Base-by-base conservation (phyloP, 2,888 invertebrate genomes). In the Melieria crassipennis region DNA sequence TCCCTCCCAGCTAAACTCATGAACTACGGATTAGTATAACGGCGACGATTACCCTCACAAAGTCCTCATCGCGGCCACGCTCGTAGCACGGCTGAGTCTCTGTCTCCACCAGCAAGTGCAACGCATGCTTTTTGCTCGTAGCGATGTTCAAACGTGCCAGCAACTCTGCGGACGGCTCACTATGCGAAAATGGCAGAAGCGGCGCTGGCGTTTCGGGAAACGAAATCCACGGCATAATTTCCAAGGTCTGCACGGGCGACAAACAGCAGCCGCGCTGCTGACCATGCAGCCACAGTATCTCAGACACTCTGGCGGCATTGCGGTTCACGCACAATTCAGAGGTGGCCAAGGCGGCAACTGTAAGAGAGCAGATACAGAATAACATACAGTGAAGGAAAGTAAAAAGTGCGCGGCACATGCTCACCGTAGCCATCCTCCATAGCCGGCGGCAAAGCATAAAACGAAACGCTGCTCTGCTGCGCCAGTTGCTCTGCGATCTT, bases 401-500 rank as follows among this genome's bases (percentile, higher is more conserved):
- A 57, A 13, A 13, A 57, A 42, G 13, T 10, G 30, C 3, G 30
- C 30, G 3, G 30, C 30, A 30, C 13, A 52, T 52, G 11, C 73
- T 81, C 71, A 86, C 86, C 86, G 76, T 84, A 85, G 30, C 85
- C 84, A 70, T 86, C 85, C 43, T 81, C 82, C 57, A 68, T 76
- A 7, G 76, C 77, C 16, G 75, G 46, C 55, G 90, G 89, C 64
- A 90, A 88, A 82, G 89, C 89, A 78, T 90, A 91, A 78, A 91
- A 91, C 2, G 89, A 89, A 56, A 91, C 88, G 84, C 90, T 90
- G 7, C 90, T 88, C 71, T 90, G 89, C 66, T 89, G 89, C 67
- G 86, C 88, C 64, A 91, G 82, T 77, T 90, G 90, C 79, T 90
- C 90, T 52, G 90, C 89, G 64, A 95, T 89, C 79, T 92, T 92